Base-by-base conservation (phyloP, 2,797 vertebrate species). In the Chrosomus eos region DNA sequence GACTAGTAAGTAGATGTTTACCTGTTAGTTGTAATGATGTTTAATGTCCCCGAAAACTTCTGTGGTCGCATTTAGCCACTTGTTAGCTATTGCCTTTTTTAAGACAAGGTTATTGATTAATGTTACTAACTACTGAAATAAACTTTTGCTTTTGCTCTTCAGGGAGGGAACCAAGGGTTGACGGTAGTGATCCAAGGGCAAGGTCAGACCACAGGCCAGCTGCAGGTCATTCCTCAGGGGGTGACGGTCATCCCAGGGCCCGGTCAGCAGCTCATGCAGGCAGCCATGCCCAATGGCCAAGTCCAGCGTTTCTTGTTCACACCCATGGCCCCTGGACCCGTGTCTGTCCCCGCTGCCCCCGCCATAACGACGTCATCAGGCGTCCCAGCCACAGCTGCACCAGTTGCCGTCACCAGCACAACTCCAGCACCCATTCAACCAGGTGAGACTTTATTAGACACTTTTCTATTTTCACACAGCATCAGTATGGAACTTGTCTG, bases 151-250 rank as follows among this genome's bases (percentile, higher is more conserved):
- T 81, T 70, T 0, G 9, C 19, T 62, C 88, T 86, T 10, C 91
- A 99, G 97, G 97, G 96, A 87, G 97, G 97, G 71, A 98, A 96
- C 93, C 98, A 98, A 87, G 98, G 98, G 87, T 94, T 99, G 92
- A 99, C 98, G 0, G 98, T 99, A 83, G 97, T 99, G 90, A 99
- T 99, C 93, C 98, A 99, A 93, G 98, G 98, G 87, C 98, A 99
- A 92, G 98, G 97, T 77, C 98, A 99, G 93, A 99, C 97, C 85
- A 97, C 97, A 79, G 98, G 98, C 33, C 98, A 99, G 87, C 91
- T 99, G 83, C 98, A 99, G 85, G 93, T 99, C 92, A 97, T 99
- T 89, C 98, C 98, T 77, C 98, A 98, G 90, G 98, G 98, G 64
- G 96, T 99, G 78, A 97, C 97, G 0, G 92, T 99, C 78, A 97